Conservation (phyloP, 2,113 vertebrate genomes). For the Amphilophus citrinellus region DNA sequence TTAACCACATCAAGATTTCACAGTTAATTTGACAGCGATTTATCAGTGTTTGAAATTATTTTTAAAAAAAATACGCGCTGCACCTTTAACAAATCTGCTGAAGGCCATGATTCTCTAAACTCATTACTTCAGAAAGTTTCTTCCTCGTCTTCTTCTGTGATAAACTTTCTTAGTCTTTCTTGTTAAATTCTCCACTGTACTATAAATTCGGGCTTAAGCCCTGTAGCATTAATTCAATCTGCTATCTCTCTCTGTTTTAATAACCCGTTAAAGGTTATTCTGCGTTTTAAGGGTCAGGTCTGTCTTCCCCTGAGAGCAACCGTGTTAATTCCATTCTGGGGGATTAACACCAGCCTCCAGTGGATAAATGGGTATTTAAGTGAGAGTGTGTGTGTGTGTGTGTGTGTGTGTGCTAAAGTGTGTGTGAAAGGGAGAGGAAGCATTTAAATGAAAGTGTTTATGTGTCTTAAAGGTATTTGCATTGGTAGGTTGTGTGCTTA, state of each 20-base stretch:
- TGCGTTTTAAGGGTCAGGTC: constrained; percentile 64
- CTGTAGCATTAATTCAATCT: constrained; percentile 66
- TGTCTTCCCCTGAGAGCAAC: constrained; percentile 58
- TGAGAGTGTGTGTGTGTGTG: constrained; percentile 20
- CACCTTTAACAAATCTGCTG: constrained; percentile 35
- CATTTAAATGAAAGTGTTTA: not conserved
- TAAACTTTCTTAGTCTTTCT: constrained; percentile 49
- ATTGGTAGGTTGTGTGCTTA: not conserved
- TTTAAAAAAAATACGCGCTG: not conserved
- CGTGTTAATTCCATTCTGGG: constrained; percentile 69
- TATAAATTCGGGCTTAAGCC: constrained; percentile 54
- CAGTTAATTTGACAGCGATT: not conserved
- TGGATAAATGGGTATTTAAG: constrained; percentile 53
- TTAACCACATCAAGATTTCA: constrained; percentile 36
- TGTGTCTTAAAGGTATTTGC: constrained; percentile 16
- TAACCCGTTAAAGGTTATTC: constrained; percentile 73
- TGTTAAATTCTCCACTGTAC: constrained; percentile 25
- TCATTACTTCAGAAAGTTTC: constrained; percentile 59
- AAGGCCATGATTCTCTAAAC: constrained; percentile 21
- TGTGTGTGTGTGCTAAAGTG: constrained; percentile 20
- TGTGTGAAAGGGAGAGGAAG: constrained; percentile 9
- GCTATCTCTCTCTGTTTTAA: constrained; percentile 69
- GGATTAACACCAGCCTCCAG: constrained; percentile 70
- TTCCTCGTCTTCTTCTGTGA: constrained; percentile 30
- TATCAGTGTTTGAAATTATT: not conserved